phyloP scores from a whole-genome alignment of 2,888 invertebrate species.

The Quadroppia sp. region DNA sequence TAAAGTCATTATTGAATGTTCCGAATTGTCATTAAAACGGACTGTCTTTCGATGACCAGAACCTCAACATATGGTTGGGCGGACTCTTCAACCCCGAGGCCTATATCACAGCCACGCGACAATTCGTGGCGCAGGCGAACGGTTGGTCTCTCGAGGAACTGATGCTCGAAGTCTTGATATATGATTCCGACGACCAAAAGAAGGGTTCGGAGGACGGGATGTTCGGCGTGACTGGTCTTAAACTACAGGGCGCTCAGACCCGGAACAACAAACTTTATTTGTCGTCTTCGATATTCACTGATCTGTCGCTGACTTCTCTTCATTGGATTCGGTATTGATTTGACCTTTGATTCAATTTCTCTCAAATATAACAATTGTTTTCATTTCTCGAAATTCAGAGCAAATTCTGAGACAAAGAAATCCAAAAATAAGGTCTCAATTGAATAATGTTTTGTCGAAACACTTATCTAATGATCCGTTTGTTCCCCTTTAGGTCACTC shows the following conservation, averaged over 20 bases:
- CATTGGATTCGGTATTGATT: conserved; percentile 73
- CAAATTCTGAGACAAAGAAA: neutral
- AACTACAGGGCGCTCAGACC: conserved; percentile 93
- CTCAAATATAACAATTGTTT: neutral
- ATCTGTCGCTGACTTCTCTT: conserved; percentile 79
- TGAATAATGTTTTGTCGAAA: conserved; percentile 17
- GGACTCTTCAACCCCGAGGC: conserved; percentile 98
- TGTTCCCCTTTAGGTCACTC: conserved; percentile 60
- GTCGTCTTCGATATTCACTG: conserved; percentile 90
- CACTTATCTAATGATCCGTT: neutral
- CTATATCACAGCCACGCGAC: conserved; percentile 96
- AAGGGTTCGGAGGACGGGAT: conserved; percentile 57
- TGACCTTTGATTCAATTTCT: neutral
- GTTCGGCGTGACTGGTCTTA: conserved; percentile 62
- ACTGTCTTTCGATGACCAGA: too few species aligned
- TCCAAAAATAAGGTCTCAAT: conserved; percentile 7
- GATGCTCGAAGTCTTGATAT: conserved; percentile 65
- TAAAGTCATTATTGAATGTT: too few species aligned
- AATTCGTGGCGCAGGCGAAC: conserved; percentile 95
- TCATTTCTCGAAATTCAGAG: neutral
- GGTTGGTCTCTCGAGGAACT: conserved; percentile 89
- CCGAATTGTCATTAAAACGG: too few species aligned
- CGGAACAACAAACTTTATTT: conserved; percentile 77
- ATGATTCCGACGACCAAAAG: conserved; percentile 57
- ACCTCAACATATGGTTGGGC: conserved; percentile 88